Base-by-base conservation (phyloP, 2,113 vertebrate species). In the Scytalopus superciliaris region DNA sequence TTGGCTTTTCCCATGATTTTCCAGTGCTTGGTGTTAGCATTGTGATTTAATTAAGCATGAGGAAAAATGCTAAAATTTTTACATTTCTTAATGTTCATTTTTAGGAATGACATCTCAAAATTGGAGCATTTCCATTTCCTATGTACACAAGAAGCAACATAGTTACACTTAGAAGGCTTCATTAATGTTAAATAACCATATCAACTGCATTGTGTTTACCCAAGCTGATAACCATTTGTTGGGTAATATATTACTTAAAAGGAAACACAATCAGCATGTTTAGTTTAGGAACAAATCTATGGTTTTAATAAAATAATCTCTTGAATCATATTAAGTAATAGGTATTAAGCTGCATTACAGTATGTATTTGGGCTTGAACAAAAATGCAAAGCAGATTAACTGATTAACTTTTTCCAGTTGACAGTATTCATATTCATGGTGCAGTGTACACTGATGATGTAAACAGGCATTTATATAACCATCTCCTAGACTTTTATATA, bases 181-280 rank as follows among this genome's bases (percentile, higher is more conserved):
- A 83, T 91, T 91, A 73, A 64, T 76, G 45, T 85, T 91, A 84
- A 95, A 93, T 85, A 94, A 91, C 62, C 45, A 30, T 76, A 30
- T 42, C 49, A 42, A 24, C 63, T 85, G 28, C 42, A 70, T 80
- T 83, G 50, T 89, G 62, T 91, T 96, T 96, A 77, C 74, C 50
- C 82, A 94, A 70, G 50, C 84, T 77, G 67, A 76, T 93, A 91
- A 69, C 45, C 14, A 33, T 94, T 85, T 95, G 67, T 85, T 85
- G 81, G 42, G 19, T 88, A 59, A 85, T 84, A 79, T 3, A 62
- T 73, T 94, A 28, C 81, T 93, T 85, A 57, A 79, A 84, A 84
- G 47, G 47, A 75, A 84, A 70, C 39, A 77, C 18, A 35, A 15
- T 82, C 74, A 50, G 19, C 39, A 9, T 69, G 45, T 93, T 66